Evolutionary conservation across 1,140 invertebrate genomes (phyloP).

Genomic region (Stegodyphus mimosarum): DNA sequence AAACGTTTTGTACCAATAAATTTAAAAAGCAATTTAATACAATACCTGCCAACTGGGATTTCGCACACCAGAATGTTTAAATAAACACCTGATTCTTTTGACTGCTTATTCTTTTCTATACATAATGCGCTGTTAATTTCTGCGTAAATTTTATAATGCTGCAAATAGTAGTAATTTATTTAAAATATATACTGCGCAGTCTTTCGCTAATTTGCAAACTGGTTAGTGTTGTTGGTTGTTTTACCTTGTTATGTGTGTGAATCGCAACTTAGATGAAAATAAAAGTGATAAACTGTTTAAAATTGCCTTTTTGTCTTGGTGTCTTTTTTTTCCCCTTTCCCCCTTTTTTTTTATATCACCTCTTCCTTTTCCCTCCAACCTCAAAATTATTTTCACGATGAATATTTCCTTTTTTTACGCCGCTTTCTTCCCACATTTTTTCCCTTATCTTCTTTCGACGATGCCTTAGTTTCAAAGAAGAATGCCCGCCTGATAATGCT

Average conservation of each 20-base stretch:
- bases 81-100: no score
- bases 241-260: neutral
- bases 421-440: neutral
- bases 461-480: neutral
- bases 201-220: no score
- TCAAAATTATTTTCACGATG: neutral
- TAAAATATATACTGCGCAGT: no score
- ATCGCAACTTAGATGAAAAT: neutral
- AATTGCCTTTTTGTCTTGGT: neutral
- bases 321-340: neutral
- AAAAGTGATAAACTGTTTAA: neutral
- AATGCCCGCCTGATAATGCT: neutral
- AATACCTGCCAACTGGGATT: no score
- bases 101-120: no score
- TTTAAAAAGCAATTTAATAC: no score
- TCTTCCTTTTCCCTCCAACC: neutral
- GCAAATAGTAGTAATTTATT: no score
- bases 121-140: no score
- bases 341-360: neutral
- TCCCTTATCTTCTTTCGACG: neutral
- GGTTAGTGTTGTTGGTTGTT: no score
- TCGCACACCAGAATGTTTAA: no score
- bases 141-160: no score
- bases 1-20: no score
- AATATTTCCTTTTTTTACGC: neutral